A percentile compares a stretch with the other conserved stretches of the same genome.
Evolutionary conservation across 35 echinoderm and acorn worm species (phyloP).

Genomic region (Apostichopus parvimensis): DNA sequence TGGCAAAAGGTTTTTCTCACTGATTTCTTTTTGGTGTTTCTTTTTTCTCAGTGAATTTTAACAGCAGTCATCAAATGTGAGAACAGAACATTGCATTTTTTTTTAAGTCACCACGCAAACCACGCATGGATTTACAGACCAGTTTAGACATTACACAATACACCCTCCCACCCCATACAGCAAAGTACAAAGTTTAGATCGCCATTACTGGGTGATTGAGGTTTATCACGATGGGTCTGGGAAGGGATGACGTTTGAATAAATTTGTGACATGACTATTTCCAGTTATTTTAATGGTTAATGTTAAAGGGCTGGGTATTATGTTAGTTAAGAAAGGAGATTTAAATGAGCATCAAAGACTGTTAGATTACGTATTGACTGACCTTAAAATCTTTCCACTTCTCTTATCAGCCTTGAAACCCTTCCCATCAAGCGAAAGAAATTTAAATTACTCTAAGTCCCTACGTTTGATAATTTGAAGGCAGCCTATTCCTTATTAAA

Average conservation of each 20-base stretch:
- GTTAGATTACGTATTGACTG: no score
- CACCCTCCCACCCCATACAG: not conserved
- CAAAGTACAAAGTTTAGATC: not conserved
- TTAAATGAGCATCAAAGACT: no score
- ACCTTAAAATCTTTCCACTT: no score
- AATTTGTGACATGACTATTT: not conserved
- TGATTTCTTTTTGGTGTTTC: not conserved
- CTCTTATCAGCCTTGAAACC: no score
- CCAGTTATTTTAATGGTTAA: not conserved
- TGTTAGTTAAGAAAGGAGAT: no score
- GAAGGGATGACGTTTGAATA: not conserved
- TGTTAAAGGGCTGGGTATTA: no score
- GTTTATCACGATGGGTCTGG: not conserved
- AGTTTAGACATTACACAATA: not conserved
- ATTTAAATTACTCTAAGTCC: not conserved
- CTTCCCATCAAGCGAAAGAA: no score
- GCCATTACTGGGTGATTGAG: not conserved
- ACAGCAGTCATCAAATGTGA: not conserved
- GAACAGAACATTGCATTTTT: not conserved
- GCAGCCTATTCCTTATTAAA: not conserved
- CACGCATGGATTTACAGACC: not conserved
- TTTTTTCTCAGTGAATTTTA: not conserved
- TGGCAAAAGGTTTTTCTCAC: no score
- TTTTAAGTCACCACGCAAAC: not conserved
- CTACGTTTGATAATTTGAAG: not conserved